Evolutionary conservation across 2,113 vertebrate species (phyloP), one percentile per base, ranked within the genome.

Genomic region (Daphoenositta chrysoptera): DNA sequence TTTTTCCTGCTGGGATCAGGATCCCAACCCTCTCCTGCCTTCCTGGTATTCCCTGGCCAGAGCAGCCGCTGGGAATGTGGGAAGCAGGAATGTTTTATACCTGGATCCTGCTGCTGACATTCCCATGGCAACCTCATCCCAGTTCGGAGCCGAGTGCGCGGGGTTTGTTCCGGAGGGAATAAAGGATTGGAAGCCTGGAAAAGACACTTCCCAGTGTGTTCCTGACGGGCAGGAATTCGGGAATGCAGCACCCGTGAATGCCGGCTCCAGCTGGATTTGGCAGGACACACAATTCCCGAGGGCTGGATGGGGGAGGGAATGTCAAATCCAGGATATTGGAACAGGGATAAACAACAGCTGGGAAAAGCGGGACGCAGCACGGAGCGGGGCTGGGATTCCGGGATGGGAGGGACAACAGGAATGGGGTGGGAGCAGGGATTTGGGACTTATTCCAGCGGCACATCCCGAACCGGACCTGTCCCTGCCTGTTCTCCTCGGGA

Each of bases 61-160:
- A 35, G 63, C 57, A 9, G 16, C 35, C 16, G 5, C 58, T 4
- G 8, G 78, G 27, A 33, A 37, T 21, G 2, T 2, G 12, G 37
- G 58, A 61, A 61, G 9, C 1, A 2, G 64, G 13, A 22, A 39
- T n/a, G 31, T 10, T 69, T 54, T 18, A 13, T 20, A 8, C 92
- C 86, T 82, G 87, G 40, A 28, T 69, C 24, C 94, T 95, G 96
- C 39, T 64, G 75, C 93, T 96, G 97, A 89, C 97, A 96, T 97
- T 40, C 94, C 96, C 94, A 95, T 96, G 95, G 94, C 97, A 96
- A 94, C 91, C 57, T 57, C 9, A 0, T 7, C 75, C 47, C 26
- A 2, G 5, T 13, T 18, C 1, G 35, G 57, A 60, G 57, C n/a
- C n/a, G n/a, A n/a, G n/a, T n/a, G n/a, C 19, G 87, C 4, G 5